Percentiles rank a stretch among this genome's conserved stretches.
Evolutionary conservation across 2,888 invertebrate species (phyloP).

Genomic region (Automeris io): DNA sequence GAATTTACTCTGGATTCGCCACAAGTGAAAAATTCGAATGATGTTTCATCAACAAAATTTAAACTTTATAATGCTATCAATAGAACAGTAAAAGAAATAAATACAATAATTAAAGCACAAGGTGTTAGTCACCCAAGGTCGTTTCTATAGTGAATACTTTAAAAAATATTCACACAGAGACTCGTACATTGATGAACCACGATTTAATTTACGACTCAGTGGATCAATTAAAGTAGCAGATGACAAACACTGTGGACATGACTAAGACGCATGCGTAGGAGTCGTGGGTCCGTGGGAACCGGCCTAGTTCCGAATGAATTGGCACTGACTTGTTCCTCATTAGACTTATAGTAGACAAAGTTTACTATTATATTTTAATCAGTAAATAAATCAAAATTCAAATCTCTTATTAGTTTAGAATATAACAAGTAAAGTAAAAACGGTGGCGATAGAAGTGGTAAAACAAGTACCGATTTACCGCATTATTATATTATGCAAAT

Average conservation of each 20-base stretch:
- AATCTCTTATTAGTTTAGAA: no score
- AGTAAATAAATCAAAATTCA: no score
- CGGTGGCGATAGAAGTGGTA: no score
- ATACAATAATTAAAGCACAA: background rate
- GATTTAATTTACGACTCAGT: conserved; percentile 67
- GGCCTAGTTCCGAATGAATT: conserved; percentile 19
- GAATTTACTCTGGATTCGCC: no score
- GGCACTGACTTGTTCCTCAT: conserved; percentile 30
- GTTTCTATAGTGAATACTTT: conserved; percentile 24
- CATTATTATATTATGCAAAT: no score
- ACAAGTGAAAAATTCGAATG: no score
- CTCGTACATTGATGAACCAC: conserved; percentile 42
- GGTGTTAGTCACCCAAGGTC: conserved; percentile 28
- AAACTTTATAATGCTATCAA: background rate
- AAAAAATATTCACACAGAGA: conserved; percentile 43
- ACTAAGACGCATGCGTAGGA: conserved; percentile 63
- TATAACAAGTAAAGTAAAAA: no score
- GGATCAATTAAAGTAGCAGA: conserved; percentile 70
- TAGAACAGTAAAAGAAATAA: background rate
- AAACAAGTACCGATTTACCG: no score
- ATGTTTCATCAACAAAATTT: no score
- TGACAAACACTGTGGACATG: conserved; percentile 56
- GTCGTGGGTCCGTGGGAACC: conserved; percentile 60
- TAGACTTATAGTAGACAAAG: conserved; percentile 24
- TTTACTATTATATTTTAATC: no score